Base-by-base conservation (phyloP, 2,797 vertebrate genomes). In the Zenarchopterus dispar region DNA sequence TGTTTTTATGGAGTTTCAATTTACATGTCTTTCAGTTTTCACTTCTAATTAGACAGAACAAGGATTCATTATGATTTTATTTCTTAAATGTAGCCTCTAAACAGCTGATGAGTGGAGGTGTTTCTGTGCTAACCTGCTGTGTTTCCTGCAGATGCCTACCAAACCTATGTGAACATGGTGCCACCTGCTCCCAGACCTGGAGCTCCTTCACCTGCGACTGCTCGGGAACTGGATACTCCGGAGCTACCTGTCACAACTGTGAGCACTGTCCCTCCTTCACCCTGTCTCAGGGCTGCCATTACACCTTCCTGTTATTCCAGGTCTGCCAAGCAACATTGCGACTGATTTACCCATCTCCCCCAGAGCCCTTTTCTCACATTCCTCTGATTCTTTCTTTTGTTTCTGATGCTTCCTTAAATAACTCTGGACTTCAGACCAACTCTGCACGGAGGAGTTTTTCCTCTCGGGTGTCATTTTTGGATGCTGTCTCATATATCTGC, bases 211-310 rank as follows among this genome's bases (percentile, higher is more conserved):
- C 91, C 81, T 99, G 98, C 0, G 94, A 99, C 86, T 99, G 98
- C 23, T 92, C 91, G 0, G 91, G 94, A 36, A 96, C 95, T 0
- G 95, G 96, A 48, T 98, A 99, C 85, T 89, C 53, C 0, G 98
- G 97, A 50, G 93, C 94, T 1, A 98, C 97, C 22, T 99, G 98
- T 74, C 98, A 99, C 82, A 96, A 96, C 91, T 96, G 98, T 99
- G 75, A 91, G 90, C 61, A 42, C 2, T 59, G 68, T 67, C 22
- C 52, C 62, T 70, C 69, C 62, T 41, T 8, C 54, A 58, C 46
- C 65, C 58, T 13, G 6, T 66, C 69, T 73, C 67, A 53, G 24
- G 67, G 50, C 59, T 39, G 55, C 75, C 36, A 22, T 67, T 59
- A 39, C 48, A 24, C 23, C 60, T 15, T 62, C 41, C 50, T 1